These are phyloP conservation scores for Polyommatus iphigenia DNA, from an alignment of 2,888 invertebrate genomes.

Conservation along the genomic window DNA sequence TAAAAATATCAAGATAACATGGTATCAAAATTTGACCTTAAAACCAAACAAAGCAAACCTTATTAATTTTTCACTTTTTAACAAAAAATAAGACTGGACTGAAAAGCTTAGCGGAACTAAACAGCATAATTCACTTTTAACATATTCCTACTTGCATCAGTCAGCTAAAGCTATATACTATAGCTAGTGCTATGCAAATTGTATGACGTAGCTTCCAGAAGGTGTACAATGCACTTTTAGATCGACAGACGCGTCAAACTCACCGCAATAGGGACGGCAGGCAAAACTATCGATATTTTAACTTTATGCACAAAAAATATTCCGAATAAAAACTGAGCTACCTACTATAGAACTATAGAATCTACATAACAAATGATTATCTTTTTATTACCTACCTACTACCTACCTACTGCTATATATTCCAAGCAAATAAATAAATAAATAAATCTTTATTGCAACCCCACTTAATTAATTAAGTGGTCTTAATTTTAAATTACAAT, in stretches of 20 bases:
- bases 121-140: slow-evolving; percentile 32
- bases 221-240: slow-evolving; percentile 73
- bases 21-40: too few species aligned
- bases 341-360: not conserved
- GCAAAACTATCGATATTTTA: slow-evolving; percentile 33
- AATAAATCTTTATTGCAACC: too few species aligned
- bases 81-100: too few species aligned
- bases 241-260: slow-evolving; percentile 62
- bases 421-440: too few species aligned
- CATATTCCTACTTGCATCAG: slow-evolving; percentile 40
- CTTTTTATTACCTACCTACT: too few species aligned
- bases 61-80: too few species aligned
- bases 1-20: too few species aligned
- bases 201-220: slow-evolving; percentile 59
- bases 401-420: too few species aligned
- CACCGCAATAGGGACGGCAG: slow-evolving; percentile 53
- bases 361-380: too few species aligned
- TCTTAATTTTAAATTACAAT: too few species aligned
- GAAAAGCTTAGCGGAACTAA: slow-evolving; percentile 26
- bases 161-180: slow-evolving; percentile 41
- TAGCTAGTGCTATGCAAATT: slow-evolving; percentile 45
- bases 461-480: too few species aligned
- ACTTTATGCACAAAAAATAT: not conserved
- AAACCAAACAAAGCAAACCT: too few species aligned
- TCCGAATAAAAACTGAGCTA: not conserved